phyloP scores from a whole-genome alignment of 2,888 invertebrate genomes.

The Bombyx huttoni region DNA sequence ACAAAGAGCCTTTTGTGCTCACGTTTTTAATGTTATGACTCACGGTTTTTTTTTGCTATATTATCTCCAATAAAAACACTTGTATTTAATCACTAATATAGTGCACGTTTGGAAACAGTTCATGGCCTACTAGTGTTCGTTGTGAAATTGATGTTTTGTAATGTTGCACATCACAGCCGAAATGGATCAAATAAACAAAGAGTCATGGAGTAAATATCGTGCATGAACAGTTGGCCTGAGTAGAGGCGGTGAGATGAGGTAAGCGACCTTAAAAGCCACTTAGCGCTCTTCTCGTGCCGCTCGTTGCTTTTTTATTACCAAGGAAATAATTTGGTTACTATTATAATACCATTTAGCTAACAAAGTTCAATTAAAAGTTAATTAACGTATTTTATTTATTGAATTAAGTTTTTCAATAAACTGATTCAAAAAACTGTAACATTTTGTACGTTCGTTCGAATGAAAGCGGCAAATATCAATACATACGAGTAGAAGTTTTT shows the following conservation, averaged over 20 bases:
- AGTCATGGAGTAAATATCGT: constrained; percentile 35
- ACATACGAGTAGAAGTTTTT: constrained; percentile 44
- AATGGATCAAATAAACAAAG: constrained; percentile 38
- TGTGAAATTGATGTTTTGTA: constrained; percentile 7
- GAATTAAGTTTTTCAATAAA: background rate
- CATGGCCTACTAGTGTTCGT: background rate
- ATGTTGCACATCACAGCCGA: constrained; percentile 12
- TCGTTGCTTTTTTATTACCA: constrained; percentile 51
- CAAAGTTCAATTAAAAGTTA: constrained; percentile 4
- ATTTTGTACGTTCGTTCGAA: background rate
- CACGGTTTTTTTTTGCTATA: constrained; percentile 20
- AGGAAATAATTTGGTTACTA: constrained; percentile 40
- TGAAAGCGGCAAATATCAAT: constrained; percentile 19
- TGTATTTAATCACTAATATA: background rate
- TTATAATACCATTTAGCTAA: constrained; percentile 22
- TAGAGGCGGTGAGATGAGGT: constrained; percentile 52
- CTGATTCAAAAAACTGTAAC: background rate
- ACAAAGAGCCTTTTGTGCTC: constrained; percentile 33
- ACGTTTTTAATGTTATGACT: constrained; percentile 31
- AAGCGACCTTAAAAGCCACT: constrained; percentile 69
- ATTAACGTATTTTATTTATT: background rate
- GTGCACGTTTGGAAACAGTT: background rate
- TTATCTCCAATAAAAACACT: constrained; percentile 4
- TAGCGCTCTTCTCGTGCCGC: constrained; percentile 48
- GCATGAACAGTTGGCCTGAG: constrained; percentile 37